A percentile compares a stretch with the other conserved stretches of the same genome.
phyloP scores from a whole-genome alignment of 2,888 invertebrate genomes.

The Lasioglossum marginatum region DNA sequence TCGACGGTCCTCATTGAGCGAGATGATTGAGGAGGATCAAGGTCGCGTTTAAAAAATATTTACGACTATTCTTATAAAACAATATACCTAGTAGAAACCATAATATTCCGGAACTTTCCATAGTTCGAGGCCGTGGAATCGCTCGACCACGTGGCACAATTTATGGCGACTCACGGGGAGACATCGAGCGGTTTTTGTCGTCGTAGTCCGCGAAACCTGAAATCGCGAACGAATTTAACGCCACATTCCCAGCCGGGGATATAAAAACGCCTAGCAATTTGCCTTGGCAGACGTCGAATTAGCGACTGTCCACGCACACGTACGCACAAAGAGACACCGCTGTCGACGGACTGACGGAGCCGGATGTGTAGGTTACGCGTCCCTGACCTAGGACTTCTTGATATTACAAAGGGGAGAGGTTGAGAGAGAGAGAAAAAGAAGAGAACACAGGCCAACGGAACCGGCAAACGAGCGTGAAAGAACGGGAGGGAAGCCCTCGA shows the following conservation, averaged over 20 bases:
- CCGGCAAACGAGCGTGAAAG: constrained; percentile 12
- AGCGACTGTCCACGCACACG: constrained; percentile 30
- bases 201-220: constrained; percentile 19
- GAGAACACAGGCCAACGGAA: background rate
- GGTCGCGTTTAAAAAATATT: too few relatives aligned
- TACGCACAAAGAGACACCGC: background rate
- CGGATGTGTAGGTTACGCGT: constrained; percentile 72
- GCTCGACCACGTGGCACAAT: background rate
- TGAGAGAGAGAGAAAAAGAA: background rate
- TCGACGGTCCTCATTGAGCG: background rate
- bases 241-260: constrained; percentile 43
- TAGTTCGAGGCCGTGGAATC: constrained; percentile 8
- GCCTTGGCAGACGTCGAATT: constrained; percentile 38
- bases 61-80: too few relatives aligned
- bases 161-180: constrained; percentile 9
- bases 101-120: background rate
- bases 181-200: background rate
- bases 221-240: constrained; percentile 61
- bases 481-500: constrained; percentile 30
- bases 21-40: background rate
- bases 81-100: too few relatives aligned
- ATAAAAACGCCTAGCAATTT: constrained; percentile 55
- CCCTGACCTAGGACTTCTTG: constrained; percentile 69
- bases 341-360: constrained; percentile 13
- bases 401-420: constrained; percentile 42